Conservation (phyloP, 2,888 invertebrate species). For the Dyspetes luteomarginatus region DNA sequence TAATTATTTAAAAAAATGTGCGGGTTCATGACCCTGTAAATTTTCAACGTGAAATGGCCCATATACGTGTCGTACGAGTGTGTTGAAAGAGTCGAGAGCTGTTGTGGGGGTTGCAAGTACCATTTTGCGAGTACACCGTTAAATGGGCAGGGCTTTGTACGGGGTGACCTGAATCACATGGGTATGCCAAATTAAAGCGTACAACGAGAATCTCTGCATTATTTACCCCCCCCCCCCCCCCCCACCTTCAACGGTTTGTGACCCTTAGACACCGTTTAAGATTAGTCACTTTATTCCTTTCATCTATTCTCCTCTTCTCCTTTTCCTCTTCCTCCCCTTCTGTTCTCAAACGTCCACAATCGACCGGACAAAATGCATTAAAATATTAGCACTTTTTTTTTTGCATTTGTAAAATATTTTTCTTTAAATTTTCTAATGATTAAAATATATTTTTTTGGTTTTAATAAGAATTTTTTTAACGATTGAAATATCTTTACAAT, state of each 20-base stretch:
- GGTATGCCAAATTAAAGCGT: constrained; percentile 60
- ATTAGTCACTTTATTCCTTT: constrained; percentile 51
- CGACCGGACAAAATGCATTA: neutral
- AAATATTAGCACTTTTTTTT: neutral
- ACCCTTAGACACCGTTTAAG: constrained; percentile 28
- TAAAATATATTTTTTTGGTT: too few relatives aligned
- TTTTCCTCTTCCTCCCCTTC: neutral
- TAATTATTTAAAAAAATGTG: too few relatives aligned
- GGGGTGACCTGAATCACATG: constrained; percentile 50
- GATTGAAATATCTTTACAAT: too few relatives aligned
- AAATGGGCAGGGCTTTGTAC: neutral
- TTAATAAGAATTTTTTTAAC: too few relatives aligned
- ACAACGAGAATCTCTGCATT: constrained; percentile 57
- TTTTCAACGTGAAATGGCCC: neutral
- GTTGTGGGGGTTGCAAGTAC: constrained; percentile 52
- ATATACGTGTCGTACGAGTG: neutral
- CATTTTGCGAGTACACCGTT: constrained; percentile 40
- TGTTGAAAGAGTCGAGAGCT: constrained; percentile 34
- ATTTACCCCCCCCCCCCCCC: constrained; percentile 27
- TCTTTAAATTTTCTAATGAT: too few relatives aligned
- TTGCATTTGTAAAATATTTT: too few relatives aligned
- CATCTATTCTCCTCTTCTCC: neutral
- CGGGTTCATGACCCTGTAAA: too few relatives aligned
- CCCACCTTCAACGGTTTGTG: neutral
- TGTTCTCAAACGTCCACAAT: neutral